Percentiles rank a stretch among this genome's conserved stretches.
Conservation (phyloP, 2,113 vertebrate genomes). For the Poicephalus gulielmi region DNA sequence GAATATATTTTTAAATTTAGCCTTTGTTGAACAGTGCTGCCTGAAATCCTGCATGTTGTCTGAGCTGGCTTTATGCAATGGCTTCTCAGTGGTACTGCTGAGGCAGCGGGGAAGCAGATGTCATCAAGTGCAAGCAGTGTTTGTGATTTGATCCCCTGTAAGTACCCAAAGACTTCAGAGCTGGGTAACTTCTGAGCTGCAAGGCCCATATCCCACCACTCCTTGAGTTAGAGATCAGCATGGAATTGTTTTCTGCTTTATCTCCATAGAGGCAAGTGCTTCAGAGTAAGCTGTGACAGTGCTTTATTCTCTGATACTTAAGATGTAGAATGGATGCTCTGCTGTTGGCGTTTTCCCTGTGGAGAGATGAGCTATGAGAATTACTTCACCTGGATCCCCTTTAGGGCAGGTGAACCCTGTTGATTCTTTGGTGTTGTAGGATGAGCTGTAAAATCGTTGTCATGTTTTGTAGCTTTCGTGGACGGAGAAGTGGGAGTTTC, state of each 20-base stretch:
- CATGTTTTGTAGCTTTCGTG: not conserved
- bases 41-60: not conserved
- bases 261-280: not conserved
- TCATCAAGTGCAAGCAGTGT: not conserved
- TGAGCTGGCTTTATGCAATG: conserved; percentile 14
- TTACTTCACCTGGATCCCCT: not conserved
- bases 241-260: not conserved
- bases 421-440: not conserved
- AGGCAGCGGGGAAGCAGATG: not conserved
- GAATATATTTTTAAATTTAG: not conserved
- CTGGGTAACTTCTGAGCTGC: not conserved
- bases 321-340: not conserved
- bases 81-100: not conserved
- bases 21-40: not conserved
- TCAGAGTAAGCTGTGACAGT: not conserved
- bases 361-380: not conserved
- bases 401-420: not conserved
- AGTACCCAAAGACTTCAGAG: not conserved
- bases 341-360: not conserved
- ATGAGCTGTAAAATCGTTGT: not conserved
- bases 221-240: not conserved
- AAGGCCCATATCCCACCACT: not conserved
- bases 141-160: not conserved
- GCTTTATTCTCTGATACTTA: not conserved
- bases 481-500: not conserved